Conservation (phyloP, 2,797 vertebrate species). For the Ceyx erithaca region DNA sequence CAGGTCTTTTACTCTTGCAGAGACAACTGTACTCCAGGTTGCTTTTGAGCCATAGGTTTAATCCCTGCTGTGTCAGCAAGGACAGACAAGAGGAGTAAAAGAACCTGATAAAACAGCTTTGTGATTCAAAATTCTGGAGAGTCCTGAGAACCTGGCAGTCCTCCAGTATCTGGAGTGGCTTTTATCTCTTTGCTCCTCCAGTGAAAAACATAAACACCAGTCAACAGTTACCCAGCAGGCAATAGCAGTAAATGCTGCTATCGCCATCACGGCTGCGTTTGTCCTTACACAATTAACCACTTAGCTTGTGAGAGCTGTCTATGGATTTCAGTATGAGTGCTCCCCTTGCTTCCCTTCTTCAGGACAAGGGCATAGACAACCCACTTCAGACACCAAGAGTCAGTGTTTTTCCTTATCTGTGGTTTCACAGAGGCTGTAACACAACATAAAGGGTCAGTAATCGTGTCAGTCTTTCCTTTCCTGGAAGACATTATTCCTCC, state of each 20-base stretch:
- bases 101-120: constrained; percentile 23
- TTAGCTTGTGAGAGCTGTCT: constrained; percentile 9
- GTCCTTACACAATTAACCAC: constrained; percentile 52
- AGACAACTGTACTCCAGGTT: neutral
- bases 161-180: constrained; percentile 27
- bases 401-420: constrained; percentile 1
- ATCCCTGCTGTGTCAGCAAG: constrained; percentile 31
- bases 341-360: constrained; percentile 37
- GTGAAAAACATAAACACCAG: neutral
- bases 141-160: constrained; percentile 17
- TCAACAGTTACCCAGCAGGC: constrained; percentile 19
- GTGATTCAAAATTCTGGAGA: constrained; percentile 44
- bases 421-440: neutral
- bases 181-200: constrained; percentile 33
- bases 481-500: neutral
- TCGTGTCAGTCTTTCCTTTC: neutral
- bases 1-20: neutral
- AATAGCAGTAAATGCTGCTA: neutral
- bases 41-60: neutral
- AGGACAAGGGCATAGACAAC: constrained; percentile 34
- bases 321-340: neutral
- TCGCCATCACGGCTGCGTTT: neutral
- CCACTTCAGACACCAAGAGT: neutral
- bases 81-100: neutral
- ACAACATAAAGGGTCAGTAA: constrained; percentile 8